A percentile compares a stretch with the other conserved stretches of the same genome.
Conservation (phyloP, 2,797 vertebrate genomes). For the Cynopterus sphinx region DNA sequence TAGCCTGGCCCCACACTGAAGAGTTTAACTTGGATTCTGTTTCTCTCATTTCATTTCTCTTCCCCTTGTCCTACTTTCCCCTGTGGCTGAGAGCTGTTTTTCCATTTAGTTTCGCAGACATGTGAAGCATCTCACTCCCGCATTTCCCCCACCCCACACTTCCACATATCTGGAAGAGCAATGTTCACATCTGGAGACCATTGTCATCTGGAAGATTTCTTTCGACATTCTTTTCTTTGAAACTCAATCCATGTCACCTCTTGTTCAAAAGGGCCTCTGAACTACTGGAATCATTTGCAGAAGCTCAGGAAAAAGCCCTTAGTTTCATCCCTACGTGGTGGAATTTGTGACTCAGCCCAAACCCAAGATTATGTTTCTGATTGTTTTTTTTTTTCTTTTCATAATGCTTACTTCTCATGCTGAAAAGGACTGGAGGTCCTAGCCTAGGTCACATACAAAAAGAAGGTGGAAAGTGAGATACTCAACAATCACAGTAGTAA, state of each 20-base stretch:
- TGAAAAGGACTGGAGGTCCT: constrained; percentile 26
- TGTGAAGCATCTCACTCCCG: constrained; percentile 66
- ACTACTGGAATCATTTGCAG: constrained; percentile 64
- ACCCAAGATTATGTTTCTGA: constrained; percentile 45
- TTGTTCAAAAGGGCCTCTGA: constrained; percentile 73
- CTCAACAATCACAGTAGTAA: background rate
- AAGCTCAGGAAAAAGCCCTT: constrained; percentile 33
- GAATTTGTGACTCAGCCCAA: constrained; percentile 73
- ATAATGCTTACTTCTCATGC: background rate
- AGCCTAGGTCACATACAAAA: background rate
- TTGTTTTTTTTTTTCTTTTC: background rate
- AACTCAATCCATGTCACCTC: constrained; percentile 79
- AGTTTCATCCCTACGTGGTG: constrained; percentile 23
- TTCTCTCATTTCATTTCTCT: constrained; percentile 48
- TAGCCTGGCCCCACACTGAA: background rate
- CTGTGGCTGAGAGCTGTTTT: constrained; percentile 77
- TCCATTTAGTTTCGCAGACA: constrained; percentile 80
- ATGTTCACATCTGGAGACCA: constrained; percentile 85
- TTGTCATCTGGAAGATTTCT: constrained; percentile 82
- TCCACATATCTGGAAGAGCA: constrained; percentile 79
- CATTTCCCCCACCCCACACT: background rate
- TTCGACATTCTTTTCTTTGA: constrained; percentile 84
- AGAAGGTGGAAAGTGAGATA: background rate
- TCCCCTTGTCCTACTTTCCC: constrained; percentile 54
- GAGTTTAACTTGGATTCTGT: constrained; percentile 52